A percentile compares a stretch with the other conserved stretches of the same genome.
phyloP scores from a whole-genome alignment of 2,113 vertebrate genomes.

The Microcebus jonahi region DNA sequence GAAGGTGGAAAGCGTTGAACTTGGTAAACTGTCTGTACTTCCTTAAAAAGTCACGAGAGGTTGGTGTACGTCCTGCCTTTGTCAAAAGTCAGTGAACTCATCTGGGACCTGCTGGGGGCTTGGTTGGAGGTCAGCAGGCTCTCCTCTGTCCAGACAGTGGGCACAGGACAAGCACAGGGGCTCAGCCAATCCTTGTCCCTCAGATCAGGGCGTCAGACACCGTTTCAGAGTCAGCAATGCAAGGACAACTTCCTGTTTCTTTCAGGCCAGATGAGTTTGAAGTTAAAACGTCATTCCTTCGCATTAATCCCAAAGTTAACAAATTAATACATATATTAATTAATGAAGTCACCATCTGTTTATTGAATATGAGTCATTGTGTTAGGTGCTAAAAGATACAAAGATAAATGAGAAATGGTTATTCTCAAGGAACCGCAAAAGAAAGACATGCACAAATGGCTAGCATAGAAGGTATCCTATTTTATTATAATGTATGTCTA shows the following conservation, averaged over 20 bases:
- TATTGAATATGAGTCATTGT: constrained; percentile 62
- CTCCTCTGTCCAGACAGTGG: background rate
- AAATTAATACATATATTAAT: constrained; percentile 67
- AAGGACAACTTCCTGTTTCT: constrained; percentile 21
- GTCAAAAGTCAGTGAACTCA: background rate
- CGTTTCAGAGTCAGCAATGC: background rate
- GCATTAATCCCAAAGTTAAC: constrained; percentile 54
- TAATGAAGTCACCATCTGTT: constrained; percentile 62
- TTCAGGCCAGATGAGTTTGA: constrained; percentile 44
- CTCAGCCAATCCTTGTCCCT: background rate
- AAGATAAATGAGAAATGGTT: constrained; percentile 61
- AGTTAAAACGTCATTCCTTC: constrained; percentile 47
- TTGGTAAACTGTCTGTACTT: background rate
- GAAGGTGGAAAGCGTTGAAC: background rate
- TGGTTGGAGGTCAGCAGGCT: background rate
- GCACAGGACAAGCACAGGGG: background rate
- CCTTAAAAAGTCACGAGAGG: background rate
- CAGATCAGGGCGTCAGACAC: background rate
- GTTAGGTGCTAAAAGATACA: constrained; percentile 57
- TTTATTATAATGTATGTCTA: constrained; percentile 42
- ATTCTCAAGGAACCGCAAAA: constrained; percentile 36
- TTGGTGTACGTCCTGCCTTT: background rate
- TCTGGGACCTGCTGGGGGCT: background rate
- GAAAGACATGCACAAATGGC: background rate
- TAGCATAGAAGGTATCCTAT: background rate